Base-by-base conservation (phyloP, 2,888 invertebrate genomes). In the Meta bourneti region DNA sequence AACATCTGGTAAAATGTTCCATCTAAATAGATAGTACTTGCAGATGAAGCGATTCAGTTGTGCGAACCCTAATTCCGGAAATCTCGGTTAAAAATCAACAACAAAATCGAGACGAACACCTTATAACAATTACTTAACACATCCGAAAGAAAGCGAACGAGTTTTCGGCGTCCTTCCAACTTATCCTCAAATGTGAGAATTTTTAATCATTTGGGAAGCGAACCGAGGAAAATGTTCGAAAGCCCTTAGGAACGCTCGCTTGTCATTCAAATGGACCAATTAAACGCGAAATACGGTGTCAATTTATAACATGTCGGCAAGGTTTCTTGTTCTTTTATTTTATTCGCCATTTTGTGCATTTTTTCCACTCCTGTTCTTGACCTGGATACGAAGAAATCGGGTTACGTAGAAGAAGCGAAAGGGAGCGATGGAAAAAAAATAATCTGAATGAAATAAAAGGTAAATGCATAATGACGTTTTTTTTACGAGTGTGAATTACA, bases 261-360 rank as follows among this genome's bases (percentile, higher is more conserved):
- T 72, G 81, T 86, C 86, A 91, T 82, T 90, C 81, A 85, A 91
- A 86, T 91, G 75, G 86, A 75, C 85, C 86, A 91, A 91, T 91
- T 91, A 91, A 91, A 91, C 84, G 70, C 90, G 20, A 69, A 83
- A 78, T 91, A 81, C 54, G 90, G 90, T 86, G 90, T 91, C 90
- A 82, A 82, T 86, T 91, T 91, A 71, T 87, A 85, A 85, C 77
- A 52, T 81, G 86, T 91, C 86, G 61, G 71, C 86, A 91, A 90
- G 90, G 90, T 80, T 90, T 52, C 61, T 80, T 70, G 51, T 77
- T 86, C 16, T 72, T 87, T 54, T 85, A 20, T 74, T 79, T 69
- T 19, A 54, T 52, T 80, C 52, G 34, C 54, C 61, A n/a, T 52
- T 78, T 52, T 19, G 19, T 78, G 34, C 75, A 77, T 77, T 86